Conservation (phyloP, 2,888 invertebrate species). For the Minunthozetes semirufus region DNA sequence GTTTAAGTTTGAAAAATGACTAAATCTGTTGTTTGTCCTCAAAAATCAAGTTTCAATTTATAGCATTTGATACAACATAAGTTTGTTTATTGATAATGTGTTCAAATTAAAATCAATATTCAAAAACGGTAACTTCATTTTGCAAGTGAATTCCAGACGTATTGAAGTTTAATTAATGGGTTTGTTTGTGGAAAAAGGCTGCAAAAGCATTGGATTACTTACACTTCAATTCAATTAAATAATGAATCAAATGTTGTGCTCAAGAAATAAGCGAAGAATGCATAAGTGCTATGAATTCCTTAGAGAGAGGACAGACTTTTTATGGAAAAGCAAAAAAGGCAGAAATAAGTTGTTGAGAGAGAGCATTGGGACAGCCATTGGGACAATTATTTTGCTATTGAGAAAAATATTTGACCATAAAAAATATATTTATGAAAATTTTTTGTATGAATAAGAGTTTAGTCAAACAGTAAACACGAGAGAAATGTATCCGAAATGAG, state of each 20-base stretch:
- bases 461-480: slow-evolving; percentile 21
- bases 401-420: slow-evolving; percentile 6
- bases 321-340: background rate
- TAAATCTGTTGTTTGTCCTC: background rate
- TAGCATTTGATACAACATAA: too few species aligned
- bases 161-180: too few species aligned
- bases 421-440: slow-evolving; percentile 17
- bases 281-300: too few species aligned
- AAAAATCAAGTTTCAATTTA: background rate
- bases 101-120: too few species aligned
- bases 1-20: background rate
- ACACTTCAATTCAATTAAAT: too few species aligned
- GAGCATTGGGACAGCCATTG: background rate
- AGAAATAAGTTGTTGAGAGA: background rate
- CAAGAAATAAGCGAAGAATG: too few species aligned
- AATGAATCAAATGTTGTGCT: too few species aligned
- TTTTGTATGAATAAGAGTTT: background rate
- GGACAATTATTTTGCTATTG: background rate
- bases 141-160: too few species aligned
- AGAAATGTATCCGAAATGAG: slow-evolving; percentile 16
- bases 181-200: too few species aligned
- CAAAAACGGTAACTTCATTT: too few species aligned
- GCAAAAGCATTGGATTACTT: too few species aligned
- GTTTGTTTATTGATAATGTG: too few species aligned
- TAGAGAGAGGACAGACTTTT: background rate